Evolutionary conservation across 2,113 vertebrate species (phyloP), one percentile per base, ranked within the genome.

Genomic region (Desmodus rotundus): DNA sequence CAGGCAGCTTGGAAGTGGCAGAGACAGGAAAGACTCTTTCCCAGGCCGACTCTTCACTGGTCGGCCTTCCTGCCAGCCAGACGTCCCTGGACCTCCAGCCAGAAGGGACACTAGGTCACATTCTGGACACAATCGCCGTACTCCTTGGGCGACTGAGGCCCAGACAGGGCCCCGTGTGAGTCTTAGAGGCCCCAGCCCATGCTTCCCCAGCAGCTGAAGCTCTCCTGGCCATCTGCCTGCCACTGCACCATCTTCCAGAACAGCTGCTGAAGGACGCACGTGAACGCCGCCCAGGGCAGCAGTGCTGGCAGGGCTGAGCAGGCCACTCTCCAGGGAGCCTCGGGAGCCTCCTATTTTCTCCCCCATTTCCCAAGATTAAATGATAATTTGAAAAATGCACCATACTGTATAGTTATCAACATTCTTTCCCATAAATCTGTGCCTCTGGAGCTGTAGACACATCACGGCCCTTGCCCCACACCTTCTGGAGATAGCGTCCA

Each of bases 371-470:
- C 97, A 98, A 97, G 97, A 97, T 95, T 95, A 97, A 97, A 97
- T 98, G 97, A 97, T 98, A 98, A 97, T 96, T 97, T 98, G 96
- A 98, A 98, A 98, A 96, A 87, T 33, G 38, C 1, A 6, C 91
- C 95, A 93, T 68, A 96, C 58, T 77, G 93, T 97, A 97, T 97
- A 98, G 98, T 98, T 98, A 98, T 98, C 98, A 98, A 76, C 97
- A 98, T 81, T 89, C 96, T 97, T 96, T 96, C 97, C 97, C 96
- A 73, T 94, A 87, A 98, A 97, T 97, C 95, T 97, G 92, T 91
- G 94, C 74, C 22, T 89, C 67, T 65, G 58, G 93, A 91, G 83
- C 88, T 81, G 91, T 0, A 91, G 97, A 90, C 94, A 94, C 1
- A 0, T 54, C 92, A 47, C 0, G 28, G 24, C 76, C 91, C 97